Conservation (phyloP, 2,888 invertebrate species). For the Liopterus haemorrhoidalis region DNA sequence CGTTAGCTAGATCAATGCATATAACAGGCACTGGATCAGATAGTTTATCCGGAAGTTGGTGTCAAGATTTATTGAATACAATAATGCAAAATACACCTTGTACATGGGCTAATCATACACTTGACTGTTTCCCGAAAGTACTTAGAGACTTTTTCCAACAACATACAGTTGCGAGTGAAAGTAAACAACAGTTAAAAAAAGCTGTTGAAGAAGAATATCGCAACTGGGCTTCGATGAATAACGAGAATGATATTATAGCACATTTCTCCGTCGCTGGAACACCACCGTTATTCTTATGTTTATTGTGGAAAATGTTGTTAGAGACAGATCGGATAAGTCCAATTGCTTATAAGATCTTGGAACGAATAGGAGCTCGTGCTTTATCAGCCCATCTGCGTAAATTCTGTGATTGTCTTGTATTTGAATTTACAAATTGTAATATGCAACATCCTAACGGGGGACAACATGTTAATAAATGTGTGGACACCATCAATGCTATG, state of each 20-base stretch:
- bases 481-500: conserved; percentile 92
- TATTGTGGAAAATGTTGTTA: conserved; percentile 92
- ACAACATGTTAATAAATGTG: conserved; percentile 86
- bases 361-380: conserved; percentile 87
- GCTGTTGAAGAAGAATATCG: conserved; percentile 93
- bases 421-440: conserved; percentile 74
- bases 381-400: conserved; percentile 86
- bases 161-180: conserved; percentile 78
- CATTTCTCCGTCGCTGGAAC: conserved; percentile 94
- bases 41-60: conserved; percentile 65
- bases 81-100: conserved; percentile 94
- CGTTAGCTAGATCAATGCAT: conserved; percentile 88
- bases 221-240: conserved; percentile 95
- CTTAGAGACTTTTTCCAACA: conserved; percentile 85
- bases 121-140: conserved; percentile 86
- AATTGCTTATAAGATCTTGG: conserved; percentile 94
- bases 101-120: conserved; percentile 88
- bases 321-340: conserved; percentile 91
- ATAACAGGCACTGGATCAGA: conserved; percentile 66
- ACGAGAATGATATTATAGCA: conserved; percentile 91
- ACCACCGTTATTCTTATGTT: conserved; percentile 83
- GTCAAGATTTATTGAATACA: conserved; percentile 80
- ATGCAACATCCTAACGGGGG: conserved; percentile 62
- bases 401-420: conserved; percentile 90
- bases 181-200: conserved; percentile 85